A percentile compares a stretch with the other conserved stretches of the same genome.
phyloP scores from a whole-genome alignment of 2,888 invertebrate species.

The Cantharis flavilabris region DNA sequence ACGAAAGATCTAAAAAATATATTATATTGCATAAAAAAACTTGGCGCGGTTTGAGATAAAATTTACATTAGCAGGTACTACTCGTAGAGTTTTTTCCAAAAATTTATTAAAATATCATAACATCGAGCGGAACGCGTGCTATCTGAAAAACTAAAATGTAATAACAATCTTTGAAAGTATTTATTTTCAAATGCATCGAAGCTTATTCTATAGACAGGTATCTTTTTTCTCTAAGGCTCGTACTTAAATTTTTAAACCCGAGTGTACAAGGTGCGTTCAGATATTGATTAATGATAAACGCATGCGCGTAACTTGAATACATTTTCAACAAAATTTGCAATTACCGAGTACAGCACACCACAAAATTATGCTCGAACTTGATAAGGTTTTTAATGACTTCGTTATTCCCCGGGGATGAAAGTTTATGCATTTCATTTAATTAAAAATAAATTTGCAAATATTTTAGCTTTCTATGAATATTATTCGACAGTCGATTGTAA shows the following conservation, averaged over 20 bases:
- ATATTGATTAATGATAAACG: constrained; percentile 49
- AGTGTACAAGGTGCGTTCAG: constrained; percentile 42
- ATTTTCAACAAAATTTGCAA: constrained; percentile 54
- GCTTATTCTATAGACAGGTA: constrained; percentile 12
- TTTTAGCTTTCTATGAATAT: constrained; percentile 22
- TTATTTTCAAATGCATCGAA: background rate
- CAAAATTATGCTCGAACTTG: constrained; percentile 51
- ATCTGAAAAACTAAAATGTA: background rate
- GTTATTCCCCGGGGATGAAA: constrained; percentile 29
- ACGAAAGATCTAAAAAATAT: background rate
- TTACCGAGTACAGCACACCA: constrained; percentile 55
- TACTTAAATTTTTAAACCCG: constrained; percentile 37
- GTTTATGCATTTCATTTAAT: constrained; percentile 31
- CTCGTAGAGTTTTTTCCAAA: background rate
- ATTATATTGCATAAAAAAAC: background rate
- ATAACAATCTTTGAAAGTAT: background rate
- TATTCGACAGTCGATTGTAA: constrained; percentile 14
- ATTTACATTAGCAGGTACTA: background rate
- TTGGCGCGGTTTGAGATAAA: background rate
- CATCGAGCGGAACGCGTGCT: background rate
- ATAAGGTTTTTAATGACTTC: constrained; percentile 38
- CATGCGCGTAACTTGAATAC: constrained; percentile 42
- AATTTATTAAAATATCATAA: background rate
- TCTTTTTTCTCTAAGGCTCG: constrained; percentile 20
- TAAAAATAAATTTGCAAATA: constrained; percentile 30